Percentiles rank a stretch among this genome's conserved stretches.
Evolutionary conservation across 1,140 invertebrate species (phyloP).

Genomic region (Littorina saxatilis): DNA sequence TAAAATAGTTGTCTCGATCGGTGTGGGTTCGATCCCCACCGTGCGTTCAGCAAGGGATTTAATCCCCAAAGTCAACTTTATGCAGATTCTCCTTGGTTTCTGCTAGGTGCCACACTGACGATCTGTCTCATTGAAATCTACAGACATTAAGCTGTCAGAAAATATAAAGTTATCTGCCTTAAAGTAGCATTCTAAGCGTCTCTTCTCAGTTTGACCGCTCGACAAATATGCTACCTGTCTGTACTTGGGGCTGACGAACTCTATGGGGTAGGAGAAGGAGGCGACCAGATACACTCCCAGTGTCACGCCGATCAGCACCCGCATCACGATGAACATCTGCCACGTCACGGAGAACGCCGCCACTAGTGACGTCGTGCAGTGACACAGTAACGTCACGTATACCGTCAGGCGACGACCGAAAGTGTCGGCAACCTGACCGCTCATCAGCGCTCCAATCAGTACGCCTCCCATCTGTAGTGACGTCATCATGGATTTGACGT

Average conservation of each 20-base stretch:
- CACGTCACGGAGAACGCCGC: conserved; percentile 48
- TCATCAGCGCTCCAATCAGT: conserved; percentile 50
- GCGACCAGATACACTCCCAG: conserved; percentile 21
- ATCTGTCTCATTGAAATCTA: too few species aligned
- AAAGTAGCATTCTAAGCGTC: too few species aligned
- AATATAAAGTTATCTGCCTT: too few species aligned
- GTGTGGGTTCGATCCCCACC: too few species aligned
- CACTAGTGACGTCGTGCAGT: conserved; percentile 33
- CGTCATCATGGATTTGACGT: conserved; percentile 46
- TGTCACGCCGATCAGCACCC: conserved; percentile 50
- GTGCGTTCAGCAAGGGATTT: too few species aligned
- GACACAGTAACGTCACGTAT: conserved; percentile 28
- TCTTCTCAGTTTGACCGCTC: too few species aligned
- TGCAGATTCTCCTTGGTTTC: too few species aligned
- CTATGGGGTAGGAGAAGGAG: conserved; percentile 33
- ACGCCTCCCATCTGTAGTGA: conserved; percentile 59
- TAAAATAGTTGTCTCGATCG: too few species aligned
- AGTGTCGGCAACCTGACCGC: conserved; percentile 53
- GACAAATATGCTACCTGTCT: conserved; percentile 16
- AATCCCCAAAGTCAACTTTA: too few species aligned
- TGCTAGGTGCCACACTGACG: too few species aligned
- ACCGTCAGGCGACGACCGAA: conserved; percentile 52
- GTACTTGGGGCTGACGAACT: conserved; percentile 30
- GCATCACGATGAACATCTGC: conserved; percentile 51
- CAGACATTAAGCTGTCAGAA: too few species aligned